Percentiles rank a stretch among this genome's conserved stretches.
phyloP scores from a whole-genome alignment of 2,888 invertebrate genomes.

The Lutraria lutraria region DNA sequence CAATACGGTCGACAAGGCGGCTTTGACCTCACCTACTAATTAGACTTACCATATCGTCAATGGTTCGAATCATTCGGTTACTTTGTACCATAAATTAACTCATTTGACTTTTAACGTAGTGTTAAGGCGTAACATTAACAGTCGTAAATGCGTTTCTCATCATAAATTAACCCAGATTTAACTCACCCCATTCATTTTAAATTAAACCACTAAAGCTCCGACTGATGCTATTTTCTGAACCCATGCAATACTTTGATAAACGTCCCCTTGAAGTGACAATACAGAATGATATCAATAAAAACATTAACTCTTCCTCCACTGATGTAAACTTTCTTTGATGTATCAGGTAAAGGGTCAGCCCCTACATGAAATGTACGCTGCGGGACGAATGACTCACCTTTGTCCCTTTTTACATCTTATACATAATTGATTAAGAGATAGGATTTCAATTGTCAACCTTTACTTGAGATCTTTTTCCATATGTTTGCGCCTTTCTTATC shows the following conservation, averaged over 20 bases:
- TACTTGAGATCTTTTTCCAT: neutral
- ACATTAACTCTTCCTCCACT: neutral
- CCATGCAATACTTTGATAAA: slow-evolving; percentile 6
- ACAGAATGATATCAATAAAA: neutral
- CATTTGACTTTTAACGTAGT: slow-evolving; percentile 11
- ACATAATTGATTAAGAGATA: neutral
- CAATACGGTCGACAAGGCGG: neutral
- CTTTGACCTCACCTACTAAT: slow-evolving; percentile 12
- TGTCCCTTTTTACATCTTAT: neutral
- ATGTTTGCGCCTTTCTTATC: neutral
- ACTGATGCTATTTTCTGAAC: neutral
- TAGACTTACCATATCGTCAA: neutral
- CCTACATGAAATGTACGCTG: neutral
- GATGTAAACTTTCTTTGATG: slow-evolving; percentile 20
- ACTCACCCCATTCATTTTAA: neutral
- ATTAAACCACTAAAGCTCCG: neutral
- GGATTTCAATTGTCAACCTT: slow-evolving; percentile 16
- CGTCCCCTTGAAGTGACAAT: slow-evolving; percentile 16
- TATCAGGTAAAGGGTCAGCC: neutral
- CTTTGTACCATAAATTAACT: slow-evolving; percentile 3
- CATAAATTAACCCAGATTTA: neutral
- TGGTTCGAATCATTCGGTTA: neutral
- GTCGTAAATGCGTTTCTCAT: neutral
- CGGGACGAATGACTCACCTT: neutral
- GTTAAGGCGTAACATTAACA: neutral